Evolutionary conservation across 1,140 invertebrate genomes (phyloP).

Genomic region (Eueides isabella): DNA sequence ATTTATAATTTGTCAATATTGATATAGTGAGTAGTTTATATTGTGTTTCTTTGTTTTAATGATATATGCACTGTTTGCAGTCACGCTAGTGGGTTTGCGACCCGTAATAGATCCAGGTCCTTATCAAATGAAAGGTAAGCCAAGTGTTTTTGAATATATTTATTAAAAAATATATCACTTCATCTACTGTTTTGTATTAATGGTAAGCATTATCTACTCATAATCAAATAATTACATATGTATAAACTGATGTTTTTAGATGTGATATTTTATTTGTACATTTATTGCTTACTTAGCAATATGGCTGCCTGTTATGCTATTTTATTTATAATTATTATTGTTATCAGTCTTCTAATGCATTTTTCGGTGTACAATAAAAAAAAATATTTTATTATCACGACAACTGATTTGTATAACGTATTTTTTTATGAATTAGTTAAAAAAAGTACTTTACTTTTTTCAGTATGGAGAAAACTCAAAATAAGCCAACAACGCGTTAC

Average conservation of each 20-base stretch:
- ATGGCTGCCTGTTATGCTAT: no score
- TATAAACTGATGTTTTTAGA: neutral
- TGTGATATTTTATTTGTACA: neutral
- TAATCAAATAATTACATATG: neutral
- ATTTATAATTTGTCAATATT: neutral
- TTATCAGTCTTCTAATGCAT: no score
- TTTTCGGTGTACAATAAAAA: no score
- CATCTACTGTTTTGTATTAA: neutral
- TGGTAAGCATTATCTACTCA: neutral
- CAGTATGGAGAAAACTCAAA: slow-evolving; percentile 50
- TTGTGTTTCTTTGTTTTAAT: slow-evolving; percentile 4
- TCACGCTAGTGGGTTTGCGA: slow-evolving; percentile 57
- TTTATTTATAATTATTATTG: no score
- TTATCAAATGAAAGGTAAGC: slow-evolving; percentile 73
- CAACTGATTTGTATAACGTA: no score
- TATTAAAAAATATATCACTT: neutral
- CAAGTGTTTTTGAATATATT: slow-evolving; percentile 15
- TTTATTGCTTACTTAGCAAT: no score
- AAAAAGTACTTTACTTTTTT: no score
- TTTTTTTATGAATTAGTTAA: no score
- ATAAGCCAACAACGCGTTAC: slow-evolving; percentile 67
- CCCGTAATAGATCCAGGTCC: slow-evolving; percentile 67
- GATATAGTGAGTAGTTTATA: neutral
- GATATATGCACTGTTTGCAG: slow-evolving; percentile 45
- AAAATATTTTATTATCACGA: no score